Evolutionary conservation across 2,797 vertebrate genomes (phyloP).

Genomic region (Enteromius afrohamiltoni): DNA sequence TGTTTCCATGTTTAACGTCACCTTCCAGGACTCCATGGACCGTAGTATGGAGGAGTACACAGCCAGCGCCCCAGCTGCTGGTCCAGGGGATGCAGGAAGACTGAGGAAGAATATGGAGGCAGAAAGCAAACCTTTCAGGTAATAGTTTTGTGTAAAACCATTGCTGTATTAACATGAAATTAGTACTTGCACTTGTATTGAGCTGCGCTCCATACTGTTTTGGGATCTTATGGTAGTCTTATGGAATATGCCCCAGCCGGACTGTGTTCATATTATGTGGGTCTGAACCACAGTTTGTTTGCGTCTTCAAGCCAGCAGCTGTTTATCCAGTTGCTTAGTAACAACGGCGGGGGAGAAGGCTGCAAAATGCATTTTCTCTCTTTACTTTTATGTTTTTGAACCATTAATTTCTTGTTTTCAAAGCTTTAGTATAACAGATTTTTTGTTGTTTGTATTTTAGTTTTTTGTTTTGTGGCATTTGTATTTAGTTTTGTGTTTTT

Average conservation of each 20-base stretch:
- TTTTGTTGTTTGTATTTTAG: neutral
- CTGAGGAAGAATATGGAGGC: constrained; percentile 88
- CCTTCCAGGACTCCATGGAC: constrained; percentile 90
- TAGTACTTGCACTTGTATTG: no score
- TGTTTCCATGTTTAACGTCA: constrained; percentile 92
- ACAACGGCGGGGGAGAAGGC: neutral
- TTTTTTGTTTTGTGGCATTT: neutral
- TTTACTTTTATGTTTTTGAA: neutral
- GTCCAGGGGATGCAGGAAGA: constrained; percentile 85
- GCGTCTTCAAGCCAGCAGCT: neutral
- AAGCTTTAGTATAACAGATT: neutral
- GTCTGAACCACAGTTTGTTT: neutral
- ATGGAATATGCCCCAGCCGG: no score
- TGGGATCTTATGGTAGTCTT: no score
- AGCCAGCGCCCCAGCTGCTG: constrained; percentile 71
- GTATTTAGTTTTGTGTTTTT: neutral
- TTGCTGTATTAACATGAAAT: neutral
- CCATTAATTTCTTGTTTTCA: neutral
- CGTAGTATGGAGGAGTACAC: constrained; percentile 82
- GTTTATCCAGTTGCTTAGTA: neutral
- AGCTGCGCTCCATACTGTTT: no score
- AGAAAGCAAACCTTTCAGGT: constrained; percentile 69
- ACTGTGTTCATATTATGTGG: neutral
- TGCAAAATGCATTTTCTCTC: neutral
- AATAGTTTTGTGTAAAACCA: neutral